Evolutionary conservation across 2,797 vertebrate species (phyloP), one percentile per base, ranked within the genome.

Genomic region (Hafferia zeledoni): DNA sequence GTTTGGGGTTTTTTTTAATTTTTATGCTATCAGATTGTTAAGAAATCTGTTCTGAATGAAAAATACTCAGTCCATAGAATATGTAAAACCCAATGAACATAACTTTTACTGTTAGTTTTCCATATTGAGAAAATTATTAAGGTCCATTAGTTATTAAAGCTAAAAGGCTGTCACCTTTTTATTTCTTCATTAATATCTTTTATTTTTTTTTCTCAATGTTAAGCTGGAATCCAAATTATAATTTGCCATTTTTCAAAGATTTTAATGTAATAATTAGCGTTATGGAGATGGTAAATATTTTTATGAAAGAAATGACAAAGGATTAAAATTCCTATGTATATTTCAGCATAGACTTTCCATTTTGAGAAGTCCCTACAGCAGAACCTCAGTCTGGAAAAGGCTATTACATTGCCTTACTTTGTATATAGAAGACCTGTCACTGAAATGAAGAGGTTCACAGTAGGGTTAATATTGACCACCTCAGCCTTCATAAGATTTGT

Each of bases 151-250:
- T 95, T 96, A 47, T 86, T 90, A 59, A 75, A 94, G 94, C 90
- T 83, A 94, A 87, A 97, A 93, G 82, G 31, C 71, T 85, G 49
- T 85, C 79, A 93, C 74, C 60, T 88, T 90, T 96, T 91, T 85
- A 90, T 93, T 95, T 95, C 89, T 97, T 96, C 95, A 90, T 96
- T 97, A 77, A 33, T 77, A 46, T 11, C 31, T 93, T 96, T 97
- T 95, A 92, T 94, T 97, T 97, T 97, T 96, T 95, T 96, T 97
- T 96, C 65, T 83, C 65, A 75, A 56, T 74, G 43, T 96, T 95
- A 89, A 96, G 95, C 25, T 44, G 39, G 82, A 94, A 31, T 46
- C 64, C 65, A 49, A 77, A 70, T 49, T 94, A 74, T 84, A 84
- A 77, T 81, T 81, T 95, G 64, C 28, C 25, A 83, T 63, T 93